Evolutionary conservation across 2,113 vertebrate genomes (phyloP).

Genomic region (Actenoides lindsayi): DNA sequence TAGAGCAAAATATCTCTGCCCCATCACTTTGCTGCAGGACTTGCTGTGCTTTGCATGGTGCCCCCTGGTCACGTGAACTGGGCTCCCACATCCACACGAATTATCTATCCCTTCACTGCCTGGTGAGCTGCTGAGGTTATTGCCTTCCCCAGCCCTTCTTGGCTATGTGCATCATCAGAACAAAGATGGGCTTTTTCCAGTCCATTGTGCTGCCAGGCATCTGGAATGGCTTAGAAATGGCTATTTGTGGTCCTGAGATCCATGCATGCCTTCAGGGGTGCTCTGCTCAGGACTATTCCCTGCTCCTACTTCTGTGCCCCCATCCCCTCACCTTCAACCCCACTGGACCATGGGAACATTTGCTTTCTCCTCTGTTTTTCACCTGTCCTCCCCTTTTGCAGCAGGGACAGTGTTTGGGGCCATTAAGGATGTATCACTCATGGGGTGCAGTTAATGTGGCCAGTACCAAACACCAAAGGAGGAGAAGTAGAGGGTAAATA

Average conservation of each 20-base stretch:
- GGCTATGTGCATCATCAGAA: neutral
- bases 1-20: neutral
- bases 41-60: neutral
- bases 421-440: neutral
- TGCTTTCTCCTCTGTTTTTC: neutral
- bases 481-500: neutral
- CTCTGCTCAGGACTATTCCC: neutral
- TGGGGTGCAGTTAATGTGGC: neutral
- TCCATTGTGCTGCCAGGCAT: neutral
- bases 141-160: neutral
- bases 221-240: neutral
- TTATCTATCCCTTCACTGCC: neutral
- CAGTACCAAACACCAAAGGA: neutral
- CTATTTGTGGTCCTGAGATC: neutral
- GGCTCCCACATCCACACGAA: rapidly evolving
- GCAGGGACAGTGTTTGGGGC: neutral
- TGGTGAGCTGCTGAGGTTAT: neutral
- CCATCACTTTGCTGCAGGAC: neutral
- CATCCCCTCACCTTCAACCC: neutral
- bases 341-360: neutral
- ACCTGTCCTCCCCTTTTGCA: neutral
- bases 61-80: neutral
- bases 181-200: neutral
- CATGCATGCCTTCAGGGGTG: neutral
- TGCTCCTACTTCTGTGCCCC: neutral